Percentiles rank a stretch among this genome's conserved stretches.
These are phyloP conservation scores for Capromys pilorides DNA, from an alignment of 2,797 vertebrate species.

Conservation along the genomic window DNA sequence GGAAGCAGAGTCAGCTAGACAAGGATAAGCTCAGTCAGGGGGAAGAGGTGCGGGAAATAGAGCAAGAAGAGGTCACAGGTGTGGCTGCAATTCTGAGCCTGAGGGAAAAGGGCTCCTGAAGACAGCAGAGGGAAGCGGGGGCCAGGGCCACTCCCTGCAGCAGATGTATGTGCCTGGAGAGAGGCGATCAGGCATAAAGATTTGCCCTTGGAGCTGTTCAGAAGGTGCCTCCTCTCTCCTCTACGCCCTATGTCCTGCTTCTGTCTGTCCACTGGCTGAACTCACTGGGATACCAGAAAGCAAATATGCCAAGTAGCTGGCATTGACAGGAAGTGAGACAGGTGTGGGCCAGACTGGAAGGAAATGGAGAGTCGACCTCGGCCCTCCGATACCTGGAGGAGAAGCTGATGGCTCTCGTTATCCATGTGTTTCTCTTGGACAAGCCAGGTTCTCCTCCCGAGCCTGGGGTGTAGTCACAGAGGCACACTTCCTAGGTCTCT, in stretches of 20 bases:
- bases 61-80: neutral
- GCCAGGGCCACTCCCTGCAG: neutral
- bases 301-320: rapidly evolving
- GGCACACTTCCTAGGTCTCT: neutral
- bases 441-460: rapidly evolving
- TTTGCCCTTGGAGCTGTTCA: neutral
- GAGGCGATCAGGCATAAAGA: neutral
- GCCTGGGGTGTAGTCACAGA: rapidly evolving
- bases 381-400: rapidly evolving
- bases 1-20: no score
- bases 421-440: neutral
- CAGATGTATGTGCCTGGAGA: no score
- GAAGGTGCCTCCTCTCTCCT: neutral
- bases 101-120: neutral
- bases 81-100: neutral
- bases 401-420: neutral
- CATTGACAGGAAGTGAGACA: neutral
- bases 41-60: neutral
- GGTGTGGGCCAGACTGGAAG: rapidly evolving
- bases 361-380: neutral
- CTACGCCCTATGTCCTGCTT: neutral
- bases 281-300: neutral
- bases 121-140: neutral
- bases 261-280: neutral
- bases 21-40: neutral